phyloP scores from a whole-genome alignment of 2,113 vertebrate species.

The Lathamus discolor region DNA sequence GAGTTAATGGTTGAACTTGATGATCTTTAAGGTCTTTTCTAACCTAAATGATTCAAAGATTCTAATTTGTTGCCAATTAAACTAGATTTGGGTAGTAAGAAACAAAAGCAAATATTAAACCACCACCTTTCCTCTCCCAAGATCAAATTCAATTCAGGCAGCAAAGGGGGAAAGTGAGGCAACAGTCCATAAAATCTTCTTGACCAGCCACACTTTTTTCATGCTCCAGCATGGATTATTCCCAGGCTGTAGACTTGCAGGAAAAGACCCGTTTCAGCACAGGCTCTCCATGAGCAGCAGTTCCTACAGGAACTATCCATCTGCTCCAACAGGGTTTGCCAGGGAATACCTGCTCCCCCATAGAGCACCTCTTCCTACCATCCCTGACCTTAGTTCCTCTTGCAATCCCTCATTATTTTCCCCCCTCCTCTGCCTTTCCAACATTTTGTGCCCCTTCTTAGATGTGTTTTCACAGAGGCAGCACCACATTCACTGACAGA shows the following conservation, averaged over 20 bases:
- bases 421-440: neutral
- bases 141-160: neutral
- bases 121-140: neutral
- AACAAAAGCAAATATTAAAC: neutral
- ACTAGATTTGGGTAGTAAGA: neutral
- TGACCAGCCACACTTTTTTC: neutral
- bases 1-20: neutral
- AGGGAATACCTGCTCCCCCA: neutral
- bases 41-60: neutral
- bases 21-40: neutral
- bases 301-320: neutral
- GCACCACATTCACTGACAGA: fast-evolving
- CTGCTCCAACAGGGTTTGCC: fast-evolving
- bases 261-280: neutral
- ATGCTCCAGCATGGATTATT: neutral
- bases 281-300: neutral
- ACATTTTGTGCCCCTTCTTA: neutral
- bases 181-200: neutral
- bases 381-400: neutral
- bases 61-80: neutral
- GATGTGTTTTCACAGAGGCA: neutral
- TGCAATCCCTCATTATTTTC: neutral
- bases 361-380: neutral
- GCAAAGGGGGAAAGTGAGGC: neutral
- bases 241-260: neutral